phyloP scores from a whole-genome alignment of 2,888 invertebrate genomes.

The Iselma pallidipennis region DNA sequence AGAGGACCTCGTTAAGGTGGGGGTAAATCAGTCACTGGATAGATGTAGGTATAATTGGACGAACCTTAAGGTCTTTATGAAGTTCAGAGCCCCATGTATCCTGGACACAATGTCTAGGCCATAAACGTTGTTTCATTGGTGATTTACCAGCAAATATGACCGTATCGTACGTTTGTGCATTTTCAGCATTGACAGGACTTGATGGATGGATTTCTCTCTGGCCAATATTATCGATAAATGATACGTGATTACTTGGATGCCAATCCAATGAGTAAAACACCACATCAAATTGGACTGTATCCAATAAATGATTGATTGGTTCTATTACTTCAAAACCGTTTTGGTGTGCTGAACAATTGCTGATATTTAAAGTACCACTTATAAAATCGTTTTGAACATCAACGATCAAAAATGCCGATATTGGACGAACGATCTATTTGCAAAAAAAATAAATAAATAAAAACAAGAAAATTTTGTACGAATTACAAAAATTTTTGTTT shows the following conservation, averaged over 20 bases:
- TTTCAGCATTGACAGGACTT: constrained; percentile 73
- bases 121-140: constrained; percentile 84
- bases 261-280: constrained; percentile 95
- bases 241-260: constrained; percentile 96
- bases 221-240: constrained; percentile 91
- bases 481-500: background rate
- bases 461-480: background rate
- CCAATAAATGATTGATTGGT: constrained; percentile 85
- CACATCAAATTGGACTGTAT: constrained; percentile 80
- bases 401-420: constrained; percentile 87
- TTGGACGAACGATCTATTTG: constrained; percentile 84
- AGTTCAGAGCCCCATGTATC: constrained; percentile 94
- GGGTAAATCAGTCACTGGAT: too few relatives aligned
- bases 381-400: constrained; percentile 99
- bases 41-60: background rate
- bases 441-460: constrained; percentile 32
- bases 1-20: background rate
- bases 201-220: constrained; percentile 73
- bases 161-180: constrained; percentile 84
- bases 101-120: constrained; percentile 97
- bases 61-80: constrained; percentile 83
- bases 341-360: constrained; percentile 89
- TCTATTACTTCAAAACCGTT: constrained; percentile 89
- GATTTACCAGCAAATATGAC: constrained; percentile 91
- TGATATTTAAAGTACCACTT: constrained; percentile 89